Evolutionary conservation across 1,140 invertebrate genomes (phyloP), one percentile per base, ranked within the genome.

Genomic region (Ceratoteleas bidentatus): DNA sequence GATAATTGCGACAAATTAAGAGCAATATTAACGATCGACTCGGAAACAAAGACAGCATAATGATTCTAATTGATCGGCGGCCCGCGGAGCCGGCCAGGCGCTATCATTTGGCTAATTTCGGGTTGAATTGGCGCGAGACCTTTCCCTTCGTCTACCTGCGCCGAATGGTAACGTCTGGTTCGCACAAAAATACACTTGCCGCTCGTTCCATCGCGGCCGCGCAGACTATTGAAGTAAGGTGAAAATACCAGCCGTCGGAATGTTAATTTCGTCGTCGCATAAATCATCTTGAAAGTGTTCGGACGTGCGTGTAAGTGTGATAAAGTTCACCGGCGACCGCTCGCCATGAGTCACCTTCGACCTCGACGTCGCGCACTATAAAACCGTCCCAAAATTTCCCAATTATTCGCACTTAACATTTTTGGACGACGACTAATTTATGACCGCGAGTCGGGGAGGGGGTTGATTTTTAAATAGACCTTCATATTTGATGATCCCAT

Each of bases 191-290:
- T 84, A 80, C 72, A 77, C 61, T 77, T 74, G 54, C 64, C 74
- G 68, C 69, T 58, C 65, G 50, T 77, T 81, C 33, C 61, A 53
- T 77, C 68, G 61, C 66, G 53, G 50, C 56, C 68, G 68, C 57
- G 61, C 68, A 68, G 68, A 77, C 79, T 82, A 84, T 86, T 82
- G 85, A 84, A 85, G 84, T 85, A 81, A 86, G 80, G 85, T 80
- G 84, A 84, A 84, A 85, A 86, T 85, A 83, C 80, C 80, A 83
- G 78, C 79, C 78, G 62, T 61, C 70, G 85, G 85, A 86, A 86
- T 86, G 84, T 86, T 86, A 85, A 86, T 86, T 85, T 86, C 82
- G 81, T 86, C 80, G 80, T 73, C 68, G 82, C 68, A 83, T 85
- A 86, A 85, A 86, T 85, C 84, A 86, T 85, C 78, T 84, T 65